Evolutionary conservation across 2,888 invertebrate species (phyloP).

Genomic region (Pocota personata): DNA sequence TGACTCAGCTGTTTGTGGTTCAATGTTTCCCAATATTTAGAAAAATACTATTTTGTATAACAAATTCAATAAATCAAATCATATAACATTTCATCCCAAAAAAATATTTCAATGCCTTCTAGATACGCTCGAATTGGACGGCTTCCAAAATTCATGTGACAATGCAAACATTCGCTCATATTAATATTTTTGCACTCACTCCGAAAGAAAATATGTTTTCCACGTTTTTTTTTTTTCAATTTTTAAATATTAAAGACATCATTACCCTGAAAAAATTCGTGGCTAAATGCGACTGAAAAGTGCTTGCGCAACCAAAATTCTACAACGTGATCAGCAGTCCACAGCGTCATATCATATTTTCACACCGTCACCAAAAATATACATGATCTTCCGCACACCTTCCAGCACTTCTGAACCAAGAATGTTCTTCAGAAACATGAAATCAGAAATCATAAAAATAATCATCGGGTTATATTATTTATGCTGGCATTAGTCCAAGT

Average conservation of each 20-base stretch:
- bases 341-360: conserved; percentile 41
- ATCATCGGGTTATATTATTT: conserved; percentile 54
- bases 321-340: not conserved
- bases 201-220: not conserved
- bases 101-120: conserved; percentile 52
- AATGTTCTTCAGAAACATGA: conserved; percentile 19
- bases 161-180: conserved; percentile 9
- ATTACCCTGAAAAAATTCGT: conserved; percentile 43
- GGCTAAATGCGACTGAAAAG: conserved; percentile 40
- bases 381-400: conserved; percentile 1
- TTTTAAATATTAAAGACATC: conserved; percentile 12
- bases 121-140: conserved; percentile 35
- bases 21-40: not conserved
- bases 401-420: not conserved
- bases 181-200: conserved; percentile 30
- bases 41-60: not conserved
- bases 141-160: conserved; percentile 44
- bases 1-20: not conserved
- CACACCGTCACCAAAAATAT: conserved; percentile 45
- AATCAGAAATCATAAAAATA: conserved; percentile 62
- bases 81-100: not conserved
- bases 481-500: conserved; percentile 31
- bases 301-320: conserved; percentile 40
- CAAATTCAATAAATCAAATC: conserved; percentile 8
- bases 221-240: not conserved